These are phyloP conservation scores for Prorops nasuta DNA, from an alignment of 1,140 invertebrate genomes.

Conservation along the genomic window DNA sequence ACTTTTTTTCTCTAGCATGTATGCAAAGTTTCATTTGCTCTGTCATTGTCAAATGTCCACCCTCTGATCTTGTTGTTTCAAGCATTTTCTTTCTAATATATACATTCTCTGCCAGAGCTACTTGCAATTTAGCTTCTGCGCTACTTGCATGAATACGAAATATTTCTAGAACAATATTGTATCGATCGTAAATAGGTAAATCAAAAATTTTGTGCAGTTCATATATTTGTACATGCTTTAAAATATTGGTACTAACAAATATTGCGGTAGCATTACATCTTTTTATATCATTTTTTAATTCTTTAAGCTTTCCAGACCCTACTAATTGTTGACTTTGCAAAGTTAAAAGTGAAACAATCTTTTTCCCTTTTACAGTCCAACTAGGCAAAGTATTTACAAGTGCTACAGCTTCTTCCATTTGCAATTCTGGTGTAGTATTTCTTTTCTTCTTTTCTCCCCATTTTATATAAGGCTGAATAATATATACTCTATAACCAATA, in stretches of 20 bases:
- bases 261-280: conserved; percentile 63
- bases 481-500: conserved; percentile 54
- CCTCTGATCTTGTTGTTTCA: conserved; percentile 34
- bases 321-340: conserved; percentile 66
- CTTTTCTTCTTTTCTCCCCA: conserved; percentile 64
- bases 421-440: conserved; percentile 62
- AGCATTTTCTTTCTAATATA: conserved; percentile 66
- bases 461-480: conserved; percentile 78
- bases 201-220: conserved; percentile 62
- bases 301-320: conserved; percentile 66
- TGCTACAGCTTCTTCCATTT: conserved; percentile 73
- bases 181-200: conserved; percentile 77
- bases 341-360: conserved; percentile 58
- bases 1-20: conserved; percentile 63
- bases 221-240: conserved; percentile 65
- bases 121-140: conserved; percentile 80
- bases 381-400: conserved; percentile 69
- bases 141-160: conserved; percentile 78
- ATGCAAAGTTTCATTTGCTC: conserved; percentile 63
- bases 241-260: conserved; percentile 72
- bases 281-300: conserved; percentile 52
- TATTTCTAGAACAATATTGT: conserved; percentile 82
- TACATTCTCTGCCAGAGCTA: conserved; percentile 86
- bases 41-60: conserved; percentile 50
- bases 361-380: conserved; percentile 69